Evolutionary conservation across 2,113 vertebrate species (phyloP).

Genomic region (Heptranchias perlo): DNA sequence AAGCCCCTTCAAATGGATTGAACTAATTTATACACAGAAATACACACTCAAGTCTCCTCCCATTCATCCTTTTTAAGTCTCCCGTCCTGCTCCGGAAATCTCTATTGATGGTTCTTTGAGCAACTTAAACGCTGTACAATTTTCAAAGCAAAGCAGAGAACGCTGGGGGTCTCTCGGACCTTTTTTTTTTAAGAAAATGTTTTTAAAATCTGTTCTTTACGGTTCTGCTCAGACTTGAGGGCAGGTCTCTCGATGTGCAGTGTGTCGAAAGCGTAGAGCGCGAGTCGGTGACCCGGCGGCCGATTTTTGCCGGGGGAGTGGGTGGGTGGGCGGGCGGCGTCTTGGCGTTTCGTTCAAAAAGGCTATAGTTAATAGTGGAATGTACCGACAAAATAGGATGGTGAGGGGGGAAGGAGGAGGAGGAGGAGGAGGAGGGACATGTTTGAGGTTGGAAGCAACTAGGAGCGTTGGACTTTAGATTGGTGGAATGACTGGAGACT

Average conservation of each 20-base stretch:
- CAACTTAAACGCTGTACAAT: neutral
- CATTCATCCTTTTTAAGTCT: neutral
- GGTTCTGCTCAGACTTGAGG: neutral
- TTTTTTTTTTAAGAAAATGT: neutral
- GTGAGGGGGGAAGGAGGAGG: neutral
- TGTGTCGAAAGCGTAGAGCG: neutral
- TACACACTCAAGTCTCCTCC: neutral
- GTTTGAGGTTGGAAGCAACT: neutral
- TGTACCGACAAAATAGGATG: neutral
- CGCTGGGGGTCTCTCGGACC: neutral
- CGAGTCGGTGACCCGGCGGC: neutral
- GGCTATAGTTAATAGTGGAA: neutral
- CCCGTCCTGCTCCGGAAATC: neutral
- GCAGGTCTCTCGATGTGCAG: neutral
- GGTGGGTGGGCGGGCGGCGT: neutral
- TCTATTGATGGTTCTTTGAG: neutral
- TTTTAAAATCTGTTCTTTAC: neutral
- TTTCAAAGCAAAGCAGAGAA: neutral
- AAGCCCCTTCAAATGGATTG: neutral
- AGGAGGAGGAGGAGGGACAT: too few relatives aligned
- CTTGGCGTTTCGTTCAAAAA: neutral
- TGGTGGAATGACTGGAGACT: neutral
- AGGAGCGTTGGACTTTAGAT: neutral
- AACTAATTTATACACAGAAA: slow-evolving; percentile 2
- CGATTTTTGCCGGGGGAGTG: neutral